Evolutionary conservation across 2,797 vertebrate genomes (phyloP).

Genomic region (Scomberomorus guttatus): DNA sequence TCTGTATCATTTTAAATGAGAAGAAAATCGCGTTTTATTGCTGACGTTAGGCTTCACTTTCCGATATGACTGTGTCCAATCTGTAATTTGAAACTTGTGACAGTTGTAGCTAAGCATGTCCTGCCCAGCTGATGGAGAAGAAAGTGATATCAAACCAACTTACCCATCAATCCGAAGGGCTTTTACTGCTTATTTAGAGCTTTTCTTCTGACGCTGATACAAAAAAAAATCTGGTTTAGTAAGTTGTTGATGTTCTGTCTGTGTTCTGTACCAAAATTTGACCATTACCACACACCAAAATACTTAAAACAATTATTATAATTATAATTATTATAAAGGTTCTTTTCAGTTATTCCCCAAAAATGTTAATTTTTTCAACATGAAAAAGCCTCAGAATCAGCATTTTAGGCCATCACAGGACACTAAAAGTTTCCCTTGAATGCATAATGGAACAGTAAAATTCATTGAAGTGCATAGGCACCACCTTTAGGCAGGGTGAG

Average conservation of each 20-base stretch:
- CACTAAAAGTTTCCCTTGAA: neutral
- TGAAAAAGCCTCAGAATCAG: neutral
- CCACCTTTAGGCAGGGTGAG: neutral
- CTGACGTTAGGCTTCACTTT: conserved; percentile 11
- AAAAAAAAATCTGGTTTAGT: conserved; percentile 26
- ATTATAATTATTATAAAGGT: neutral
- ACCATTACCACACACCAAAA: neutral
- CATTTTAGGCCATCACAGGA: neutral
- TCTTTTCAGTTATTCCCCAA: neutral
- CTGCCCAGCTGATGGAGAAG: conserved; percentile 3
- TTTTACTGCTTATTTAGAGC: conserved; percentile 12
- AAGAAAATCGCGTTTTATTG: conserved; percentile 19
- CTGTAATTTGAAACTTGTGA: conserved; percentile 52
- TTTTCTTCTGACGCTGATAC: conserved; percentile 5
- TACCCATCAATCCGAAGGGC: conserved; percentile 10
- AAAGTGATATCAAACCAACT: conserved; percentile 21
- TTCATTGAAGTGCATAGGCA: neutral
- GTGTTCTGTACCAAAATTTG: neutral
- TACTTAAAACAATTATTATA: neutral
- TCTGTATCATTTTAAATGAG: conserved; percentile 21
- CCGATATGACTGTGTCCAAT: conserved; percentile 9
- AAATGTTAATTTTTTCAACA: neutral
- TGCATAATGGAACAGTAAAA: neutral
- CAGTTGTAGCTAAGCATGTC: conserved; percentile 19
- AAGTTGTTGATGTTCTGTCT: neutral